Conservation (phyloP, 1,140 invertebrate species). For the Hylaeus volcanicus region DNA sequence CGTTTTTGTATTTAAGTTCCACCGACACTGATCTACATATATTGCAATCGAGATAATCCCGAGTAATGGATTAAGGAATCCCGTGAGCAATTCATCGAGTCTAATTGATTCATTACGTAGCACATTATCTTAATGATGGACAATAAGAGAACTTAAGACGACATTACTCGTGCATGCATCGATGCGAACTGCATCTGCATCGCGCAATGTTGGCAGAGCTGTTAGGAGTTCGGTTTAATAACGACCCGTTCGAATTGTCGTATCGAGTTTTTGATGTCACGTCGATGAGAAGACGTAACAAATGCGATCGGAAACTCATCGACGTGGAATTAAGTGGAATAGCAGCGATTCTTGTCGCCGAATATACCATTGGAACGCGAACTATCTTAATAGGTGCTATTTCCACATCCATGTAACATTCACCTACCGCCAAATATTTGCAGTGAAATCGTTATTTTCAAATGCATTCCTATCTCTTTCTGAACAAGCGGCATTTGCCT, state of each 20-base stretch:
- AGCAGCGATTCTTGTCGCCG: not conserved
- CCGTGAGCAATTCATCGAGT: not conserved
- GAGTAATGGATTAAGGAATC: not conserved
- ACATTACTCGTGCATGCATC: constrained; percentile 25
- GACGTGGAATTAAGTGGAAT: not conserved
- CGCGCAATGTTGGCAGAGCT: not conserved
- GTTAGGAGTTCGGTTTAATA: constrained; percentile 10
- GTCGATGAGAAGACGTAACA: not conserved
- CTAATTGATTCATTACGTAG: not conserved
- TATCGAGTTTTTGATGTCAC: constrained; percentile 2
- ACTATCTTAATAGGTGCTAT: not conserved
- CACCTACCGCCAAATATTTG: no score
- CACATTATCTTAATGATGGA: constrained; percentile 26
- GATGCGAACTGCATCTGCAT: constrained; percentile 2
- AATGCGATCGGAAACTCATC: constrained; percentile 6
- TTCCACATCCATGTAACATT: not conserved
- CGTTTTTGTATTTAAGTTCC: no score
- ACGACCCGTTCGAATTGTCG: constrained; percentile 19
- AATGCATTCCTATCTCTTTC: not conserved
- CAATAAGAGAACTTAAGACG: constrained; percentile 29
- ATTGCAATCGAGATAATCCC: not conserved
- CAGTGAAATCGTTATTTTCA: not conserved
- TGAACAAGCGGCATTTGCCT: not conserved
- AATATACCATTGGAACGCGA: not conserved
- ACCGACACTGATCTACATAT: no score